Evolutionary conservation across 2,888 invertebrate genomes (phyloP).

Genomic region (Temnothorax rugatulus): DNA sequence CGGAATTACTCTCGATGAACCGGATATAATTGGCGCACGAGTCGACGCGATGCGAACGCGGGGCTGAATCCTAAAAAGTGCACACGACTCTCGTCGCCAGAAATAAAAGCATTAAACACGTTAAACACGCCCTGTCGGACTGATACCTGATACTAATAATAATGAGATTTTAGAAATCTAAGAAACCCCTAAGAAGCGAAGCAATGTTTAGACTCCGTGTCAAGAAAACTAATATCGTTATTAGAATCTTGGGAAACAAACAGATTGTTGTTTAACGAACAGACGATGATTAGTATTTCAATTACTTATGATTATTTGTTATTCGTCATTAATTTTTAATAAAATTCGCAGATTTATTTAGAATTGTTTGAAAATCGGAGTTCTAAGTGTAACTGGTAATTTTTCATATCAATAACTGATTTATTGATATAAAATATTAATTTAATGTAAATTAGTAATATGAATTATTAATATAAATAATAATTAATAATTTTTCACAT

Average conservation of each 20-base stretch:
- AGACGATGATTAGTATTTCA: background rate
- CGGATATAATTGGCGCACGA: slow-evolving; percentile 60
- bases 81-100: slow-evolving; percentile 3
- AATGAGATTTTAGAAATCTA: background rate
- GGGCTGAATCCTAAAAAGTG: slow-evolving; percentile 65
- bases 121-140: background rate
- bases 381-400: background rate
- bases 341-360: background rate
- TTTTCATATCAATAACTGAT: background rate
- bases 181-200: background rate
- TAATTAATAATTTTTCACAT: background rate
- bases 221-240: background rate
- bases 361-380: background rate
- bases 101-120: slow-evolving; percentile 29
- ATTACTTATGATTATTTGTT: background rate
- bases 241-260: background rate
- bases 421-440: slow-evolving; percentile 1
- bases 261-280: background rate
- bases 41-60: slow-evolving; percentile 31
- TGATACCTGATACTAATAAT: background rate
- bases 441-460: background rate
- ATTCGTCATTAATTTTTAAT: background rate
- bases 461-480: background rate
- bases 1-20: slow-evolving; percentile 60
- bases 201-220: background rate